Evolutionary conservation across 1,140 invertebrate genomes (phyloP).

Genomic region (Harpegnathos saltator): DNA sequence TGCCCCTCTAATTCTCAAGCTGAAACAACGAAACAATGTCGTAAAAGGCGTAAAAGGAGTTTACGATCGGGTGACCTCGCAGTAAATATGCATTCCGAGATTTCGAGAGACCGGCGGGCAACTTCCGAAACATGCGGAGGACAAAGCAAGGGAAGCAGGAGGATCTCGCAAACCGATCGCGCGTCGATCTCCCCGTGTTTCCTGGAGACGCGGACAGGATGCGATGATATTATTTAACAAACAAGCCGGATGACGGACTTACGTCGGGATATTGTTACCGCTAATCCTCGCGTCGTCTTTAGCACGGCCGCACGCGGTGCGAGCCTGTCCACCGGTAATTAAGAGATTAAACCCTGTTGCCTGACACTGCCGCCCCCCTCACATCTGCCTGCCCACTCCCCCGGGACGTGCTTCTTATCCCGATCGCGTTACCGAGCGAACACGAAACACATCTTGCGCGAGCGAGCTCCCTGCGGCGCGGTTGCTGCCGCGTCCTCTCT

Average conservation of each 20-base stretch:
- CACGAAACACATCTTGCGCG: conserved; percentile 53
- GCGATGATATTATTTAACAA: conserved; percentile 85
- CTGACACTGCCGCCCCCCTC: conserved; percentile 69
- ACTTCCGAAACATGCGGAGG: not conserved
- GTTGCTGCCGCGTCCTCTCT: too few relatives aligned
- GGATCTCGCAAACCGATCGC: too few relatives aligned
- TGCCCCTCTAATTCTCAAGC: too few relatives aligned
- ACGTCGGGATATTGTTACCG: conserved; percentile 81
- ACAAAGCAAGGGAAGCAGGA: not conserved
- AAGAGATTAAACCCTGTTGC: conserved; percentile 83
- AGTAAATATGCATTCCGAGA: too few relatives aligned
- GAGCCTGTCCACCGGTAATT: conserved; percentile 79
- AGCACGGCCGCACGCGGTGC: conserved; percentile 60
- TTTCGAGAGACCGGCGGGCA: too few relatives aligned
- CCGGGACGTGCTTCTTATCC: conserved; percentile 50
- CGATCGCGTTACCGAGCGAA: conserved; percentile 56
- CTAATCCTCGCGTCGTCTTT: conserved; percentile 78
- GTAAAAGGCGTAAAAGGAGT: too few relatives aligned
- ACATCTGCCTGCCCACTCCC: not conserved
- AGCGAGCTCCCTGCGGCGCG: conserved; percentile 1
- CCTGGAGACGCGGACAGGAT: conserved; percentile 33
- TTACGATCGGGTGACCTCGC: too few relatives aligned
- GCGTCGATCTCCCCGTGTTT: not conserved
- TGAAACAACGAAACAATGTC: too few relatives aligned
- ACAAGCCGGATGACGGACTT: conserved; percentile 84